These are phyloP conservation scores for Lucifuga dentata DNA, from an alignment of 2,113 vertebrate genomes.

Conservation along the genomic window DNA sequence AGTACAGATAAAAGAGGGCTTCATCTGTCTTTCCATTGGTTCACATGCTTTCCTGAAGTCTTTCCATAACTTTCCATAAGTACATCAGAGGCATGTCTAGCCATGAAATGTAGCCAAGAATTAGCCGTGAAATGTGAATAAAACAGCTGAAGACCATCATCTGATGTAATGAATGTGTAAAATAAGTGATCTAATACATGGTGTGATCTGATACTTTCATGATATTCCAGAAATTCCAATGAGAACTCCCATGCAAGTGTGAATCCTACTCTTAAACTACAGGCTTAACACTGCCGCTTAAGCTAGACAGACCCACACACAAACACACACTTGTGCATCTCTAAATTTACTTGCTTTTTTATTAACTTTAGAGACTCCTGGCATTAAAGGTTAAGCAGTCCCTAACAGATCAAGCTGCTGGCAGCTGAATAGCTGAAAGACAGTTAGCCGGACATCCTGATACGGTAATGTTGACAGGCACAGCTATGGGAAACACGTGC, in stretches of 20 bases:
- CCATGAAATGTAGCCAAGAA: background rate
- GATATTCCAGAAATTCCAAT: too few relatives aligned
- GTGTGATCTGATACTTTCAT: background rate
- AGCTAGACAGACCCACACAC: conserved; percentile 10
- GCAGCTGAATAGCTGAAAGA: conserved; percentile 7
- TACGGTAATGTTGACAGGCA: background rate
- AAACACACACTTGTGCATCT: conserved; percentile 22
- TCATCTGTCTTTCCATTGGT: too few relatives aligned
- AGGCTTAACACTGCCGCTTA: conserved; percentile 19
- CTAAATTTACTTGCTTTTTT: conserved; percentile 42
- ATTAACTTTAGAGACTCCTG: conserved; percentile 35
- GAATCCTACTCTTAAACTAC: too few relatives aligned
- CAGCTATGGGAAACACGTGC: conserved; percentile 2
- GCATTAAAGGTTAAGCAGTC: conserved; percentile 25
- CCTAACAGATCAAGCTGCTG: conserved; percentile 38
- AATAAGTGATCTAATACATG: conserved; percentile 13
- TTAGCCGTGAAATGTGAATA: conserved; percentile 1
- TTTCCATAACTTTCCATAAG: background rate
- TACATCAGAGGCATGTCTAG: background rate
- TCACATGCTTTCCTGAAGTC: too few relatives aligned
- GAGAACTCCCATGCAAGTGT: too few relatives aligned
- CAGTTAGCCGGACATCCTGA: background rate
- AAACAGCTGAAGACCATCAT: conserved; percentile 3
- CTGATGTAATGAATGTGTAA: conserved; percentile 5
- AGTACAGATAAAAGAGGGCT: background rate